These are phyloP conservation scores for Flexamia atlantica DNA, from an alignment of 2,888 invertebrate species.

Conservation along the genomic window DNA sequence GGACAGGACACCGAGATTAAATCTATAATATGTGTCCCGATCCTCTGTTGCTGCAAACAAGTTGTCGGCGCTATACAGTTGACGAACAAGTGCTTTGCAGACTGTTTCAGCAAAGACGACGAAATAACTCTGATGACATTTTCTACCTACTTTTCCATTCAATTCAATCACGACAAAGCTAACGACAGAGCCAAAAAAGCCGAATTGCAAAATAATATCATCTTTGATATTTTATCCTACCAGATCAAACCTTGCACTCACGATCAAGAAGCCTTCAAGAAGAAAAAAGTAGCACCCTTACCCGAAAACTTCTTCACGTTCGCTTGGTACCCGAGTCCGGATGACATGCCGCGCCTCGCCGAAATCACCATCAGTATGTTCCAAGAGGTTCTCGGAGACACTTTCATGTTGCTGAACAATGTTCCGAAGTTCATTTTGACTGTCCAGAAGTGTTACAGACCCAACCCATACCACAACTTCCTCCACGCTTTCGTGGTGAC, in stretches of 20 bases:
- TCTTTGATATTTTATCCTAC: constrained; percentile 39
- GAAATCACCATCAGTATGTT: constrained; percentile 54
- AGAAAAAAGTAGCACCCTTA: background rate
- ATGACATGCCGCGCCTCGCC: constrained; percentile 20
- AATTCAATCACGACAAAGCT: constrained; percentile 8
- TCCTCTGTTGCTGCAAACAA: constrained; percentile 9
- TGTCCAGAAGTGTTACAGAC: constrained; percentile 76
- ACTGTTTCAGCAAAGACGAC: constrained; percentile 18
- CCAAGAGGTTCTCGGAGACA: constrained; percentile 62
- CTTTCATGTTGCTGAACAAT: constrained; percentile 62
- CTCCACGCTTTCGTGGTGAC: constrained; percentile 81
- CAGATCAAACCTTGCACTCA: constrained; percentile 56
- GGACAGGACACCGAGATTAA: background rate
- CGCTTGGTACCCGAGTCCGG: constrained; percentile 45
- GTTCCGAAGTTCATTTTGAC: constrained; percentile 75
- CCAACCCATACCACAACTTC: constrained; percentile 81
- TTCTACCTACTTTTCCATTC: constrained; percentile 18
- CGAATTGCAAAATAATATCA: constrained; percentile 1
- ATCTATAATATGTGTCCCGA: background rate
- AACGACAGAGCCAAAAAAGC: background rate
- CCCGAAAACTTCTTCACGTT: constrained; percentile 48
- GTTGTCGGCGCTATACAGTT: constrained; percentile 25
- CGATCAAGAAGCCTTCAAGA: constrained; percentile 43
- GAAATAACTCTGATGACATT: constrained; percentile 16
- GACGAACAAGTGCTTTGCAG: constrained; percentile 2